These are phyloP conservation scores for Drusus annulatus DNA, from an alignment of 1,140 invertebrate species.

Conservation along the genomic window DNA sequence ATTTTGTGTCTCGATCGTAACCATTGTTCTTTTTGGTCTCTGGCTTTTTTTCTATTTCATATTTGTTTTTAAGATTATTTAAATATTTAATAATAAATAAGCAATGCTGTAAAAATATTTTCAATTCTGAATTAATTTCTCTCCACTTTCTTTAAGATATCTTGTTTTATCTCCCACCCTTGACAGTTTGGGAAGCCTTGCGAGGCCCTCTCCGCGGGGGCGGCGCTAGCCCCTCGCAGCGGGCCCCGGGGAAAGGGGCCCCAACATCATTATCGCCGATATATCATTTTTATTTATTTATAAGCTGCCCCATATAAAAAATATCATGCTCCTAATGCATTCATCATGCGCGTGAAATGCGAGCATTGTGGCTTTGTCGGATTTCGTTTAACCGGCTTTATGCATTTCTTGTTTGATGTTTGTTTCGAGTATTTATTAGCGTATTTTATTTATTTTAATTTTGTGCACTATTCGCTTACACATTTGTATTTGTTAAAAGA, in stretches of 20 bases:
- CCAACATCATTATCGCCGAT: conserved; percentile 40
- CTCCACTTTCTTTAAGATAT: too few relatives aligned
- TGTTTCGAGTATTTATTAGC: too few relatives aligned
- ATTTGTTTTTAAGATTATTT: too few relatives aligned
- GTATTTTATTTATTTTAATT: too few relatives aligned
- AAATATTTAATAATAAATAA: too few relatives aligned
- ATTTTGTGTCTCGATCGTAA: too few relatives aligned
- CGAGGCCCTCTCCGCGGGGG: neutral
- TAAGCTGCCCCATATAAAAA: conserved; percentile 31
- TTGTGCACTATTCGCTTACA: too few relatives aligned
- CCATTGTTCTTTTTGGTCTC: too few relatives aligned
- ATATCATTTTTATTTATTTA: conserved; percentile 47
- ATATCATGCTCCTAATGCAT: conserved; percentile 22
- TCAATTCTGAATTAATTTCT: too few relatives aligned
- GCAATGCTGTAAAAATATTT: too few relatives aligned
- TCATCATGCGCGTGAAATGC: conserved; percentile 32
- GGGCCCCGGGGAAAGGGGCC: conserved; percentile 16
- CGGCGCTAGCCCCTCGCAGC: conserved; percentile 33
- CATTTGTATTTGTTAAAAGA: too few relatives aligned
- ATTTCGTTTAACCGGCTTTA: neutral
- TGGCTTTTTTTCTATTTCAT: too few relatives aligned
- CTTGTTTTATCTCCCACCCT: neutral
- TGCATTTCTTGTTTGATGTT: neutral
- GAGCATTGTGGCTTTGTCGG: neutral
- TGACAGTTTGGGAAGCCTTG: conserved; percentile 12